These are phyloP conservation scores for Zosterops pallidus DNA, from an alignment of 2,113 vertebrate species.

Conservation along the genomic window DNA sequence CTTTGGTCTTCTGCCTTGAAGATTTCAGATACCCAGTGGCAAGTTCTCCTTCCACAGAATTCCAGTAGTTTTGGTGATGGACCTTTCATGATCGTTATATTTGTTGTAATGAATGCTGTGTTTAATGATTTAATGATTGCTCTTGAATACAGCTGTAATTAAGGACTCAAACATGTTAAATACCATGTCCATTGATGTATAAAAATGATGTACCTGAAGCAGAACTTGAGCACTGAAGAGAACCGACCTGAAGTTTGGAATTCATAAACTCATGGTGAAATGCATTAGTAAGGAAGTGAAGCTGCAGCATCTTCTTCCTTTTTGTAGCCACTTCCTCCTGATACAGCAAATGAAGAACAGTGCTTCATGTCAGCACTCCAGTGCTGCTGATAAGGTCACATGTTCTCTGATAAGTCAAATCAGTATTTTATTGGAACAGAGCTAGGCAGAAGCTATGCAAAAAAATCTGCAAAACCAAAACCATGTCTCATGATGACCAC, in stretches of 20 bases:
- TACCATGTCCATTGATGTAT: background rate
- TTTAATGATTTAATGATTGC: background rate
- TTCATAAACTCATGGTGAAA: background rate
- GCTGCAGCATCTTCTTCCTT: background rate
- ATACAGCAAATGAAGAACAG: background rate
- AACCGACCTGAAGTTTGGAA: background rate
- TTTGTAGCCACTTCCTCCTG: background rate
- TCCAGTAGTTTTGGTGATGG: background rate
- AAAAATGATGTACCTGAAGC: background rate
- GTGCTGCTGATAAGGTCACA: background rate
- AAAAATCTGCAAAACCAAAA: background rate
- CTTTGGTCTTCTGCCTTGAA: background rate
- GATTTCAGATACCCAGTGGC: background rate
- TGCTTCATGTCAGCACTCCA: background rate
- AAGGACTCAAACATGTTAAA: background rate
- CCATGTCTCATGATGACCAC: background rate
- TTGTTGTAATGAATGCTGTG: background rate
- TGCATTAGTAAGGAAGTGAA: background rate
- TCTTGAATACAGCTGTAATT: background rate
- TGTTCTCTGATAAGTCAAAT: background rate
- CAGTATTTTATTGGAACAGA: background rate
- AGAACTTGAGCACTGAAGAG: background rate
- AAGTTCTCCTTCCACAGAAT: background rate
- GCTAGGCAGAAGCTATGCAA: background rate
- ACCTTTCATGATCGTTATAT: background rate